These are phyloP conservation scores for Alviniconcha marisindica DNA, from an alignment of 1,140 invertebrate species.

Conservation along the genomic window DNA sequence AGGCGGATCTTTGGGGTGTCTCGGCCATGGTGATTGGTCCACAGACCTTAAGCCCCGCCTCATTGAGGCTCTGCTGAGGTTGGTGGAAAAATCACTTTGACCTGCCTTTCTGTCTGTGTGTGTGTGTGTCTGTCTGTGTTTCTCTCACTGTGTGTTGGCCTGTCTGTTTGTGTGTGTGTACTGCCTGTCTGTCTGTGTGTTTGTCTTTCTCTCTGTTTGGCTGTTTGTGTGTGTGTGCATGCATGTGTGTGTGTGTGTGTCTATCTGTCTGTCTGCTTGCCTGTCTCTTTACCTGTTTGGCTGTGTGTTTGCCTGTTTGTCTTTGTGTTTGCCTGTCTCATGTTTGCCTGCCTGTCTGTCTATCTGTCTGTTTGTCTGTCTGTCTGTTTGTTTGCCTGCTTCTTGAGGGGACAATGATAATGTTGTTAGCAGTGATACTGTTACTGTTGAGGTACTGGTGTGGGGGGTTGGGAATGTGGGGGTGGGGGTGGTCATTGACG, in stretches of 20 bases:
- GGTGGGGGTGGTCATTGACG: too few relatives aligned
- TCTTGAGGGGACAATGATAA: neutral
- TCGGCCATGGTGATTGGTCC: slow-evolving; percentile 84
- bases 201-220: neutral
- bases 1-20: slow-evolving; percentile 80
- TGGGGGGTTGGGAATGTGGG: too few relatives aligned
- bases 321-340: neutral
- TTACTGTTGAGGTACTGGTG: too few relatives aligned
- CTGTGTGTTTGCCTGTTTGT: slow-evolving; percentile 7
- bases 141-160: neutral
- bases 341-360: neutral
- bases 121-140: slow-evolving; percentile 12
- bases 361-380: neutral
- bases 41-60: slow-evolving; percentile 81
- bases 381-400: too few relatives aligned
- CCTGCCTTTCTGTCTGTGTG: neutral
- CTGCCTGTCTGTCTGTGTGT: neutral
- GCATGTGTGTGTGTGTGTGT: neutral
- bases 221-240: too few relatives aligned
- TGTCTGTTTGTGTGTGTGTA: neutral
- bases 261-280: neutral
- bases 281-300: neutral
- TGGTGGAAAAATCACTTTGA: too few relatives aligned
- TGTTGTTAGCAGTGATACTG: too few relatives aligned
- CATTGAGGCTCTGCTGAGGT: slow-evolving; percentile 79